These are phyloP conservation scores for Anastrepha obliqua DNA, from an alignment of 1,140 invertebrate genomes.

Conservation along the genomic window DNA sequence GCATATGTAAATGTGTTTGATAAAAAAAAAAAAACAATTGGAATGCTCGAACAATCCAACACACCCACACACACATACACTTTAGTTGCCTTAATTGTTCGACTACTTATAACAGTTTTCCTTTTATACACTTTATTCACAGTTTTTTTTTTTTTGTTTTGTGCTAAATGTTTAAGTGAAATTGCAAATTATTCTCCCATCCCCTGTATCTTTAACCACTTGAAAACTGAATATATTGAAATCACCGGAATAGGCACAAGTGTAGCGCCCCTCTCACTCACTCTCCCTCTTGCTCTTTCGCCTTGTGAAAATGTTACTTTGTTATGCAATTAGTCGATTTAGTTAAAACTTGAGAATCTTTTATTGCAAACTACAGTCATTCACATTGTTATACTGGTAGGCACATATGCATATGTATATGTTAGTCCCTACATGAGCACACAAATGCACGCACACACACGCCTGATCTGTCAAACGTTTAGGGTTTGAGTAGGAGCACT, in stretches of 20 bases:
- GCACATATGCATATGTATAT: not conserved
- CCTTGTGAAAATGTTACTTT: conserved; percentile 68
- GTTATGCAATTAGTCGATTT: conserved; percentile 74
- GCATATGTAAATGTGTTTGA: conserved; percentile 19
- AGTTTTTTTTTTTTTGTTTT: not conserved
- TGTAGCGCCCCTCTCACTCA: not conserved
- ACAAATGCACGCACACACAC: not conserved
- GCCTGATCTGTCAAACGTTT: not conserved
- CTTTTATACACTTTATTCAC: not conserved
- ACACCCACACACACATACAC: not conserved
- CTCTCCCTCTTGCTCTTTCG: not conserved
- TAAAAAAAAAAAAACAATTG: not conserved
- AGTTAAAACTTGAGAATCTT: conserved; percentile 63
- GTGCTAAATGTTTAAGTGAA: conserved; percentile 38
- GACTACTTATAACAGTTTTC: conserved; percentile 13
- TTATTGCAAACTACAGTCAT: conserved; percentile 44
- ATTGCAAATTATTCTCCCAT: conserved; percentile 46
- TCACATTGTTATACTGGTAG: conserved; percentile 41
- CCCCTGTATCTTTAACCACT: not conserved
- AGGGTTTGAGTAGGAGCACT: not conserved
- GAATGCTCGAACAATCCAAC: not conserved
- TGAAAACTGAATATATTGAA: conserved; percentile 36
- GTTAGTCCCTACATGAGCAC: conserved; percentile 1
- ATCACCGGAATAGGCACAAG: not conserved
- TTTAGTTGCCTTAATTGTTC: conserved; percentile 20